A percentile compares a stretch with the other conserved stretches of the same genome.
Evolutionary conservation across 2,797 vertebrate genomes (phyloP).

Genomic region (Ceryle rudis): DNA sequence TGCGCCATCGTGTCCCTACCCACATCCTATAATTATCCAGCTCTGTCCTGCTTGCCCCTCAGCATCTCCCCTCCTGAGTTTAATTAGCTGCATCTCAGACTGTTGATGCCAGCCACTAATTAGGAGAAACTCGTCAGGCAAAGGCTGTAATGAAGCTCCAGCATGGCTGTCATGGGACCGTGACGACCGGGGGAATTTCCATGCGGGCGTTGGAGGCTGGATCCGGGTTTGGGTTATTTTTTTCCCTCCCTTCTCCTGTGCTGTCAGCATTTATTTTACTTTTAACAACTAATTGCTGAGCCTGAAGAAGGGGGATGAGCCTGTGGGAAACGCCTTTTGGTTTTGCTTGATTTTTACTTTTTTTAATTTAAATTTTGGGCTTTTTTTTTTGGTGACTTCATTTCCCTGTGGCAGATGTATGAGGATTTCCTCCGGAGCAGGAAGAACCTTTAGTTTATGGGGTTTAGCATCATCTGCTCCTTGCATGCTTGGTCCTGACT

Average conservation of each 20-base stretch:
- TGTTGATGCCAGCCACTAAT: not conserved
- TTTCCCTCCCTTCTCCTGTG: not conserved
- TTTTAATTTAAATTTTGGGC: not conserved
- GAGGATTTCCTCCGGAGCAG: not conserved
- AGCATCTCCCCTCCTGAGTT: rapidly evolving
- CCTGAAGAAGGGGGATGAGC: rapidly evolving
- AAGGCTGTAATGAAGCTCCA: not conserved
- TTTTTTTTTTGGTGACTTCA: not conserved
- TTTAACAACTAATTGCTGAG: not conserved
- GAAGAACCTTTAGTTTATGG: not conserved
- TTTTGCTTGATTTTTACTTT: not conserved
- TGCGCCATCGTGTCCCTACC: rapidly evolving
- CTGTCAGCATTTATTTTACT: not conserved
- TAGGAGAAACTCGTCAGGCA: not conserved
- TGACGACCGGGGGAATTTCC: conserved; percentile 4
- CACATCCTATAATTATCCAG: rapidly evolving
- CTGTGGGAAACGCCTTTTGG: not conserved
- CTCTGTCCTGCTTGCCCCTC: rapidly evolving
- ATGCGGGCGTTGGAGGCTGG: rapidly evolving
- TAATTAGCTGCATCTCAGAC: not conserved
- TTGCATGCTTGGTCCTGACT: not conserved
- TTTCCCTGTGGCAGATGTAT: not conserved
- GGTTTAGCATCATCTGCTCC: not conserved
- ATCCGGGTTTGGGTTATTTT: not conserved
- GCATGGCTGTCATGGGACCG: not conserved